Percentiles rank a stretch among this genome's conserved stretches.
Evolutionary conservation across 1,140 invertebrate species (phyloP).

Genomic region (Odontomachus brunneus): DNA sequence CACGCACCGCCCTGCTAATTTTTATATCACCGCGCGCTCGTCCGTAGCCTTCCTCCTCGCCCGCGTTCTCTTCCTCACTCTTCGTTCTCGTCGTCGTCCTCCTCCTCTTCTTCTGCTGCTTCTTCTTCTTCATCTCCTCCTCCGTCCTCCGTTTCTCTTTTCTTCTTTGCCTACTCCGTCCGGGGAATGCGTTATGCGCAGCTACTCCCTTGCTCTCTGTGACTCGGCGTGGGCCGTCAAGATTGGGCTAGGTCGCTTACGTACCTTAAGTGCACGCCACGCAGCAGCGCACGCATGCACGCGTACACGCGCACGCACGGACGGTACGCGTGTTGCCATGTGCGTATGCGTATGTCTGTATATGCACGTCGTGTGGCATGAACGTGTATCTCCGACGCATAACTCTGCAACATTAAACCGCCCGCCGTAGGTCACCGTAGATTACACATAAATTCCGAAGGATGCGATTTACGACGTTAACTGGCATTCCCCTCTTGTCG

Average conservation of each 20-base stretch:
- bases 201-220: conserved; percentile 72
- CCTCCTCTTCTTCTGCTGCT: conserved; percentile 39
- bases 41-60: conserved; percentile 46
- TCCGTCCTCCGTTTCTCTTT: conserved; percentile 44
- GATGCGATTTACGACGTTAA: conserved; percentile 72
- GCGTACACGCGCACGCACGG: not conserved
- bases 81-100: conserved; percentile 51
- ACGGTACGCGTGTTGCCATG: not conserved
- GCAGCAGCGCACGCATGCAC: conserved; percentile 1
- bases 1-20: conserved; percentile 81
- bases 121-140: conserved; percentile 38
- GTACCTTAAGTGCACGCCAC: conserved; percentile 50
- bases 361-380: conserved; percentile 46
- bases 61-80: conserved; percentile 48
- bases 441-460: conserved; percentile 74
- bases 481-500: conserved; percentile 27
- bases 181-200: conserved; percentile 72
- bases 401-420: conserved; percentile 78
- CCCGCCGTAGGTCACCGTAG: conserved; percentile 72
- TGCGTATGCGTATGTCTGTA: conserved; percentile 10
- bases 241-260: conserved; percentile 81
- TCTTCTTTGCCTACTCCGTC: conserved; percentile 44
- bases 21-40: conserved; percentile 62
- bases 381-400: conserved; percentile 63
- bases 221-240: conserved; percentile 72